Percentiles rank a stretch among this genome's conserved stretches.
Evolutionary conservation across 2,797 vertebrate species (phyloP).

Genomic region (Hemitrygon akajei): DNA sequence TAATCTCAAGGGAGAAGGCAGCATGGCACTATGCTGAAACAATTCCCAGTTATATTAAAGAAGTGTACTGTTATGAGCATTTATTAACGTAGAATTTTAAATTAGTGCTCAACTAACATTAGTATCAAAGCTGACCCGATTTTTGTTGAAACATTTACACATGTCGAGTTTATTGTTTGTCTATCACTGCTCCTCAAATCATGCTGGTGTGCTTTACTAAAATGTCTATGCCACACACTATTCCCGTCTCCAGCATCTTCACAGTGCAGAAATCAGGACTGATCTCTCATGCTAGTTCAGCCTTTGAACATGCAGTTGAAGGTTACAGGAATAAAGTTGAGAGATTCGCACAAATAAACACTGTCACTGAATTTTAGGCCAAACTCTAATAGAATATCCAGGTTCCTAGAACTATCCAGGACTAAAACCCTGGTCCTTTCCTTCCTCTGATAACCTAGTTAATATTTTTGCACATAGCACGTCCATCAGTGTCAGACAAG

Average conservation of each 20-base stretch:
- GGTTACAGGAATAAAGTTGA: not conserved
- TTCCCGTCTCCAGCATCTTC: not conserved
- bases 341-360: not conserved
- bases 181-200: not conserved
- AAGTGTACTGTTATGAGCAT: too few species aligned
- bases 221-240: not conserved
- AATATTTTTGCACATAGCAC: not conserved
- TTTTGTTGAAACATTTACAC: not conserved
- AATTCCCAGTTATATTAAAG: too few species aligned
- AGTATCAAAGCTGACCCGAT: not conserved
- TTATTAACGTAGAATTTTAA: too few species aligned
- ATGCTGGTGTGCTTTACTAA: not conserved
- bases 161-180: not conserved
- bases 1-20: too few species aligned
- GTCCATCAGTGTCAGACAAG: not conserved
- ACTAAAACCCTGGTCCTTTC: not conserved
- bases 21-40: too few species aligned
- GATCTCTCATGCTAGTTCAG: not conserved
- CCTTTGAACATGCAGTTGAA: not conserved
- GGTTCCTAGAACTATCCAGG: too few species aligned
- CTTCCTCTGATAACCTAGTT: not conserved
- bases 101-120: too few species aligned
- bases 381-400: not conserved
- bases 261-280: not conserved
- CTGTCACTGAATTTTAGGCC: not conserved